These are phyloP conservation scores for Epinephelus coioides DNA, from an alignment of 2,797 vertebrate genomes.

Conservation along the genomic window DNA sequence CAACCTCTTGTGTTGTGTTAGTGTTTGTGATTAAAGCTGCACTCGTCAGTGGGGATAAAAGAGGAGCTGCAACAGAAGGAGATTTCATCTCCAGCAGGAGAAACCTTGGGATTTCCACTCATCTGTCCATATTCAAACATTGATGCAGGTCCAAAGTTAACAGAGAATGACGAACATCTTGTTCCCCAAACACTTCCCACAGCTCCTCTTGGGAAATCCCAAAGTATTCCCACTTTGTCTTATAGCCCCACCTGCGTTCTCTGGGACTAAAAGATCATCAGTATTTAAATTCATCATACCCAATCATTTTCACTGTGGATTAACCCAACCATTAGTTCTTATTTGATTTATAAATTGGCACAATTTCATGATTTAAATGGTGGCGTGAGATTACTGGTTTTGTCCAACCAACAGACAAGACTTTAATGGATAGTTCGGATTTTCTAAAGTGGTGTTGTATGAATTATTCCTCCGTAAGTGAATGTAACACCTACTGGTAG, in stretches of 20 bases:
- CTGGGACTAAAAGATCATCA: not conserved
- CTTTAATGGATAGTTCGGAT: too few species aligned
- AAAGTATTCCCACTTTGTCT: not conserved
- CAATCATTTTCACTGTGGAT: not conserved
- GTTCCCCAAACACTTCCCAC: not conserved
- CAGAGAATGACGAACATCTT: not conserved
- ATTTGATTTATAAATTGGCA: not conserved
- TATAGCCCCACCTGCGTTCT: not conserved
- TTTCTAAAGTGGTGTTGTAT: too few species aligned
- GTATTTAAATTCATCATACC: not conserved
- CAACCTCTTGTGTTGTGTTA: slow-evolving; percentile 46
- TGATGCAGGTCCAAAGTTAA: not conserved
- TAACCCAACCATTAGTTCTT: not conserved
- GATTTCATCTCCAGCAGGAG: slow-evolving; percentile 35
- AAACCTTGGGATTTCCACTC: slow-evolving; percentile 8
- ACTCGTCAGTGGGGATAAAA: slow-evolving; percentile 18
- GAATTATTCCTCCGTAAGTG: too few species aligned
- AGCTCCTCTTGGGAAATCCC: not conserved
- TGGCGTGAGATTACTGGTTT: not conserved
- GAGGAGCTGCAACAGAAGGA: slow-evolving; percentile 26
- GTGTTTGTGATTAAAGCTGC: slow-evolving; percentile 51
- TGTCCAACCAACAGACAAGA: not conserved
- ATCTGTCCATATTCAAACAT: slow-evolving; percentile 10
- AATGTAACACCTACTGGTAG: too few species aligned
- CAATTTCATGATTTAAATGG: not conserved